Evolutionary conservation across 2,888 invertebrate species (phyloP).

Genomic region (Pristionchus mayeri): DNA sequence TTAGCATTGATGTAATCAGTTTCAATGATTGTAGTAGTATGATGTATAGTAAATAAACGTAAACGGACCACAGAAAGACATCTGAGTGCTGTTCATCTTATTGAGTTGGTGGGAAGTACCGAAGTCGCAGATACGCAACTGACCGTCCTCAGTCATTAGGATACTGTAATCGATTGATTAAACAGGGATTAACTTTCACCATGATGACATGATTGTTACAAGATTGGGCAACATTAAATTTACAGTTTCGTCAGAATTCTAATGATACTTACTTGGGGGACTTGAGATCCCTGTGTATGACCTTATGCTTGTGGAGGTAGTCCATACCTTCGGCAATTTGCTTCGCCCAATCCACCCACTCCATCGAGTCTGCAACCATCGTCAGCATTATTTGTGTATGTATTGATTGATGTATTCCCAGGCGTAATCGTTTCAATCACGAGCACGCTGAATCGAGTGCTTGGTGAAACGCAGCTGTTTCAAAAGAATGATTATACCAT

Average conservation of each 20-base stretch:
- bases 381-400: too few species aligned
- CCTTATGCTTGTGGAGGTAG: conserved; percentile 94
- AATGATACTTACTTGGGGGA: conserved; percentile 91
- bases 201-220: too few species aligned
- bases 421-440: too few species aligned
- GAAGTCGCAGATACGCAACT: conserved; percentile 96
- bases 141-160: conserved; percentile 77
- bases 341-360: conserved; percentile 88
- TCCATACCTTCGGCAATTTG: conserved; percentile 97
- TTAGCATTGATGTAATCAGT: not conserved
- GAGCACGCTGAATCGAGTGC: too few species aligned
- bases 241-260: not conserved
- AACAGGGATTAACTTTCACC: not conserved
- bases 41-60: not conserved
- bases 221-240: too few species aligned
- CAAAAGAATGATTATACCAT: not conserved
- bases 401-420: too few species aligned
- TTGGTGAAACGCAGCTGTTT: too few species aligned
- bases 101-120: conserved; percentile 84
- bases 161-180: conserved; percentile 75
- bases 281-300: conserved; percentile 97
- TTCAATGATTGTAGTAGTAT: not conserved
- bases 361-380: conserved; percentile 2
- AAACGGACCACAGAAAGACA: conserved; percentile 92
- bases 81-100: conserved; percentile 83